Conservation (phyloP, 2,888 invertebrate genomes). For the Euplexia lucipara region DNA sequence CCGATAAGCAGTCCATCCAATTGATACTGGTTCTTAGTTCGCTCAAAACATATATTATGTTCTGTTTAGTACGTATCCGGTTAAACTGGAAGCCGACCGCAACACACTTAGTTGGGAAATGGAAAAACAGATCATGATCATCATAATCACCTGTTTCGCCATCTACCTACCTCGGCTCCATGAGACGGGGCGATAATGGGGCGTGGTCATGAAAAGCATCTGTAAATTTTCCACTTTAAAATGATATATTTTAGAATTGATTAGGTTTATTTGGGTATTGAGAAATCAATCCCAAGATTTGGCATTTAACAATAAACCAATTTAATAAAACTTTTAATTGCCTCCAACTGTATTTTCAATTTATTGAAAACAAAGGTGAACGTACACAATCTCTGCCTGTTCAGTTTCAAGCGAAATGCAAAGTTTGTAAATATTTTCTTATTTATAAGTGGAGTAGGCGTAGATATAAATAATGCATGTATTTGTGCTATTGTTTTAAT, state of each 20-base stretch:
- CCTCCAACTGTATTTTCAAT: conserved; percentile 37
- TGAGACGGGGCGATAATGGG: background rate
- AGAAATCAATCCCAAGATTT: conserved; percentile 26
- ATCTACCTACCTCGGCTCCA: too few species aligned
- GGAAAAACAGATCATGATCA: too few species aligned
- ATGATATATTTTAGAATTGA: conserved; percentile 2
- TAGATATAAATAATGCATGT: conserved; percentile 45
- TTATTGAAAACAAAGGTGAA: conserved; percentile 31
- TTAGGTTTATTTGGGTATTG: conserved; percentile 15
- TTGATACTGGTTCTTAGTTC: too few species aligned
- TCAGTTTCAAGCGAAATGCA: conserved; percentile 43
- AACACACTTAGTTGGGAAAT: too few species aligned
- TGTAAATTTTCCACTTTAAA: background rate
- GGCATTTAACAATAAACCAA: conserved; percentile 33
- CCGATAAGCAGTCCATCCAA: too few species aligned
- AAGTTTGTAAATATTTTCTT: conserved; percentile 59
- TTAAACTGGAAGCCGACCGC: too few species aligned
- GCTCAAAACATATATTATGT: too few species aligned
- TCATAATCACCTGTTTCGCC: too few species aligned
- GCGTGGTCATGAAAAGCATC: background rate
- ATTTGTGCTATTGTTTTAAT: conserved; percentile 58
- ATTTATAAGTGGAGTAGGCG: conserved; percentile 51
- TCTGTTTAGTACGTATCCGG: too few species aligned
- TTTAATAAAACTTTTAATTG: conserved; percentile 49
- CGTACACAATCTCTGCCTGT: conserved; percentile 22